Conservation (phyloP, 2,113 vertebrate genomes). For the Typhlomys cinereus region DNA sequence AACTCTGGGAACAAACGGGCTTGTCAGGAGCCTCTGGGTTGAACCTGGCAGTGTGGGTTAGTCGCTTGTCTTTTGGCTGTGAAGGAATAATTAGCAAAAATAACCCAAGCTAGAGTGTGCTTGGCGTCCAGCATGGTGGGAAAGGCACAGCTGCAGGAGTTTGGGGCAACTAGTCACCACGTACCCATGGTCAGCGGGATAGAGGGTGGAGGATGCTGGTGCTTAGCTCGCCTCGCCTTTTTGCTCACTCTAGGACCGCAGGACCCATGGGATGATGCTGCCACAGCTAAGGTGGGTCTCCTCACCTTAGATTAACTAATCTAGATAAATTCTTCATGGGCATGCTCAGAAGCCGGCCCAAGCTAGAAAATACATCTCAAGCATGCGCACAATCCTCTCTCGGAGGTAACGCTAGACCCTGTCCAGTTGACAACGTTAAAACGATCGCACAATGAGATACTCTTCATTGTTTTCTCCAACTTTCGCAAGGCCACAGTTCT, state of each 20-base stretch:
- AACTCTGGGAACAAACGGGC: no score
- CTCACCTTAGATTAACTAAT: background rate
- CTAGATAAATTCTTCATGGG: background rate
- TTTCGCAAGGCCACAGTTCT: background rate
- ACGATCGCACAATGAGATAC: background rate
- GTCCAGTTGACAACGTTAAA: background rate
- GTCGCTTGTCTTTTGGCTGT: no score
- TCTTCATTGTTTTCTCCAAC: background rate
- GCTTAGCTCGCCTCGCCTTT: background rate
- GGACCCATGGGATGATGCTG: background rate
- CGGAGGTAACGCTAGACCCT: background rate
- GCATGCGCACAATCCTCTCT: background rate
- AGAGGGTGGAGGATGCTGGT: background rate
- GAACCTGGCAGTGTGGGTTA: no score
- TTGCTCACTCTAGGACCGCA: background rate
- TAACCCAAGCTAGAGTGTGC: no score
- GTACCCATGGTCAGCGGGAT: background rate
- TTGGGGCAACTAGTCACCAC: background rate
- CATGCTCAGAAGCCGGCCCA: background rate
- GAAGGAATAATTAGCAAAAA: no score
- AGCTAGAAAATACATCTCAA: background rate
- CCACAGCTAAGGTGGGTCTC: background rate
- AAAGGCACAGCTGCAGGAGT: no score
- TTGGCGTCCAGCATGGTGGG: no score
- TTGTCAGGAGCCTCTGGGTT: no score